Conservation (phyloP, 2,797 vertebrate genomes). For the Coregonus ussuriensis region DNA sequence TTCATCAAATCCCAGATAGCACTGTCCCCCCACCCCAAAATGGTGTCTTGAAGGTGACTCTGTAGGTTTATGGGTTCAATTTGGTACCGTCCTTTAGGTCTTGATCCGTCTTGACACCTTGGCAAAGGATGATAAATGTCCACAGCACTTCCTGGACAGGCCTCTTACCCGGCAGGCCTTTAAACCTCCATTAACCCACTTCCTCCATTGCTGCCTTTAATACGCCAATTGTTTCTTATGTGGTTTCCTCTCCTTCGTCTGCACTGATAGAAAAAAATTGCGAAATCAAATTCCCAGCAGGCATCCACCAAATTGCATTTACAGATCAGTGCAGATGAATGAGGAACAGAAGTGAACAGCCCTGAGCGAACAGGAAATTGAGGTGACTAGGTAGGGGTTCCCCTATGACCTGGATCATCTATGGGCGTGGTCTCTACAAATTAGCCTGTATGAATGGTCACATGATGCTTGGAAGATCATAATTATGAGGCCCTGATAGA, state of each 20-base stretch:
- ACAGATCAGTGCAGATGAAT: too few relatives aligned
- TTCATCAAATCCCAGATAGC: neutral
- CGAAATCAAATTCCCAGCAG: too few relatives aligned
- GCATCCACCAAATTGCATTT: too few relatives aligned
- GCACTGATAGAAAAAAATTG: too few relatives aligned
- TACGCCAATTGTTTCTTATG: too few relatives aligned
- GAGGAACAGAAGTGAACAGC: too few relatives aligned
- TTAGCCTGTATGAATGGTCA: neutral
- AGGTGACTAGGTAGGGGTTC: constrained; percentile 13
- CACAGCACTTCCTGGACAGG: constrained; percentile 4
- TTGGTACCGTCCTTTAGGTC: constrained; percentile 12
- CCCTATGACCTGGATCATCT: constrained; percentile 4
- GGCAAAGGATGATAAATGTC: constrained; percentile 9
- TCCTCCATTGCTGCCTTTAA: constrained; percentile 6
- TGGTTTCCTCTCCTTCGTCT: too few relatives aligned
- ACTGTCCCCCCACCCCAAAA: neutral
- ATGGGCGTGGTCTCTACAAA: neutral
- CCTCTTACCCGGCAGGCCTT: constrained; percentile 9
- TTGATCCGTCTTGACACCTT: constrained; percentile 3
- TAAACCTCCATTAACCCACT: constrained; percentile 24
- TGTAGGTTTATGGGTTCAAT: constrained; percentile 9
- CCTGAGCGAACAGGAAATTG: constrained; percentile 5
- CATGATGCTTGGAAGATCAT: neutral
- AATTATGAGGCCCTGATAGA: neutral
- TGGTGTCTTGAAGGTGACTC: neutral